Percentiles rank a stretch among this genome's conserved stretches.
Evolutionary conservation across 1,140 invertebrate species (phyloP).

Genomic region (Psilanteris sp.): DNA sequence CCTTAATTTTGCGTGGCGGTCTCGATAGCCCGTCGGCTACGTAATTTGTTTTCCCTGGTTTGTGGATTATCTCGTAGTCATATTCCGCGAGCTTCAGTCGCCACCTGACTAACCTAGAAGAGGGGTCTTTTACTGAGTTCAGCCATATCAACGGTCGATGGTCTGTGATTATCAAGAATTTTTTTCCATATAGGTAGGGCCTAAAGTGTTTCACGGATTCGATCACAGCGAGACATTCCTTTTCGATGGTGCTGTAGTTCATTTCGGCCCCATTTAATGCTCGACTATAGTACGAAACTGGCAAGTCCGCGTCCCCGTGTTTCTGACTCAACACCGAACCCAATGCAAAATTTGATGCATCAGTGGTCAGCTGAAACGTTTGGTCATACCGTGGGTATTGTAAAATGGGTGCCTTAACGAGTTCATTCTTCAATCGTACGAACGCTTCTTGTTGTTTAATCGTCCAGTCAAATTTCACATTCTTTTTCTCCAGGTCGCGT

Average conservation of each 20-base stretch:
- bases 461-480: conserved; percentile 56
- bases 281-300: conserved; percentile 68
- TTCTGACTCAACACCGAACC: conserved; percentile 71
- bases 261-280: conserved; percentile 42
- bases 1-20: too few relatives aligned
- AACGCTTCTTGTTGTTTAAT: conserved; percentile 63
- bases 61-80: conserved; percentile 77
- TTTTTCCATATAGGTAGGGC: conserved; percentile 69
- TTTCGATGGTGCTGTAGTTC: conserved; percentile 69
- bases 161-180: conserved; percentile 57
- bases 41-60: conserved; percentile 71
- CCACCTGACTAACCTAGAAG: conserved; percentile 76
- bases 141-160: conserved; percentile 77
- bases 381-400: conserved; percentile 70
- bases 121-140: conserved; percentile 73
- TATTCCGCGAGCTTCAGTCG: conserved; percentile 73
- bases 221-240: conserved; percentile 71
- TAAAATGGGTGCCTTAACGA: conserved; percentile 68
- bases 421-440: conserved; percentile 62
- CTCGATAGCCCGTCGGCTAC: conserved; percentile 74
- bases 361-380: conserved; percentile 73
- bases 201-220: conserved; percentile 74
- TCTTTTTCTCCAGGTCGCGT: conserved; percentile 66
- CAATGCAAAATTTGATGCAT: conserved; percentile 70
- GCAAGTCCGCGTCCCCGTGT: conserved; percentile 57